Percentiles rank a stretch among this genome's conserved stretches.
phyloP scores from a whole-genome alignment of 2,888 invertebrate species.

The Tuta absoluta region DNA sequence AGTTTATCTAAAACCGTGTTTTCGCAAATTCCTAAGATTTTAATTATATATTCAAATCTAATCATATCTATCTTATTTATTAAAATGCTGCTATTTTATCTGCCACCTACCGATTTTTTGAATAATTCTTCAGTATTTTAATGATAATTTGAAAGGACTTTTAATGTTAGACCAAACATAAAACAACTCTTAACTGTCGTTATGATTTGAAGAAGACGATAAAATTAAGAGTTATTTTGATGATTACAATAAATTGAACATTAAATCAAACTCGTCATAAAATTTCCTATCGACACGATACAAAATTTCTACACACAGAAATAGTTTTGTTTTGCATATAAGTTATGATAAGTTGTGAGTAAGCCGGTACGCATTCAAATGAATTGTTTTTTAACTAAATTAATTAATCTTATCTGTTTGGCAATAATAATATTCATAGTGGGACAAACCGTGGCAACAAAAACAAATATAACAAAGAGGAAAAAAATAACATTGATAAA shows the following conservation, averaged over 20 bases:
- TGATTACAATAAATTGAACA: constrained; percentile 2
- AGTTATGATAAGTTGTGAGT: no score
- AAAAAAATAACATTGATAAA: no score
- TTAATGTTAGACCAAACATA: constrained; percentile 26
- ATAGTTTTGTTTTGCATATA: no score
- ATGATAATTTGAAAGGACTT: constrained; percentile 32
- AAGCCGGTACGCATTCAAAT: no score
- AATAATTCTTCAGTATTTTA: constrained; percentile 16
- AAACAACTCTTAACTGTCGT: constrained; percentile 10
- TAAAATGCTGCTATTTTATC: constrained; percentile 12
- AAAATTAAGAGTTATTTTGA: constrained; percentile 11
- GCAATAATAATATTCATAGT: no score
- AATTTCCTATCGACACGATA: no score
- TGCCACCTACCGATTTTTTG: constrained; percentile 16
- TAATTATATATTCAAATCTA: constrained; percentile 12
- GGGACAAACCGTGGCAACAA: no score
- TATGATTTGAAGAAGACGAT: not conserved
- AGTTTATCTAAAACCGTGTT: constrained; percentile 6
- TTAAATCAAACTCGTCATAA: not conserved
- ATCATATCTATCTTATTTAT: constrained; percentile 12
- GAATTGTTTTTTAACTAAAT: no score
- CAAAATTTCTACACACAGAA: no score
- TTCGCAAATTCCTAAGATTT: not conserved
- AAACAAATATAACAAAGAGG: no score
- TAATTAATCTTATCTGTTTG: no score